Base-by-base conservation (phyloP, 2,113 vertebrate species). In the Rynchops niger region DNA sequence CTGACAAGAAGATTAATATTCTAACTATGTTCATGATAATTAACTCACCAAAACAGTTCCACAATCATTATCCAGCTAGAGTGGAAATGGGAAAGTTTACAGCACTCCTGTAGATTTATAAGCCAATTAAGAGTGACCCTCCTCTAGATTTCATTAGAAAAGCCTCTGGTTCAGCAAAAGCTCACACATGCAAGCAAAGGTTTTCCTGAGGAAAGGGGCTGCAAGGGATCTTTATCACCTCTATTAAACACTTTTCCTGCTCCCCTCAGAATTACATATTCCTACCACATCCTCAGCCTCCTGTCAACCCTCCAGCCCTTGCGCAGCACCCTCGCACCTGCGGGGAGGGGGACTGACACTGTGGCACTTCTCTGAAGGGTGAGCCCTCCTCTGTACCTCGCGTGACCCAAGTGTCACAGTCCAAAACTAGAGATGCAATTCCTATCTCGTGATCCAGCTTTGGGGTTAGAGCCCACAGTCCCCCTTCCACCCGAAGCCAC, bases 1-100 rank as follows among this genome's bases (percentile, higher is more conserved):
- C 93, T 94, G 86, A 88, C 91, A 95, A 50, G n/a, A 95, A 82
- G 81, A 97, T 97, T 94, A 97, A 95, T 91, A 94, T 95, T 95
- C 84, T 73, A 95, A 82, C 89, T 88, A 38, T 93, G 95, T 82
- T 95, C 86, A 85, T 5, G 34, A 95, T 96, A 95, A 97, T 94
- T 95, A 96, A 96, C 93, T 97, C 81, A 49, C 84, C 83, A 77
- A 95, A 95, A 95, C 86, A 73, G 81, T 90, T 94, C 83, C 93
- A 95, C 73, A 89, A 72, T 95, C 93, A 82, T 93, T 94, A 96
- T 61, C 91, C 58, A 91, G 70, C 53, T 70, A 76, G 45, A 69
- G 58, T 58, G 47, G 84, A 97, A 95, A 91, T 66, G 23, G 73
- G 74, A 87, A 95, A 94, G 71, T 95, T 96, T 96, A 95, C 81